Evolutionary conservation across 2,797 vertebrate genomes (phyloP).

Genomic region (Carapus acus): DNA sequence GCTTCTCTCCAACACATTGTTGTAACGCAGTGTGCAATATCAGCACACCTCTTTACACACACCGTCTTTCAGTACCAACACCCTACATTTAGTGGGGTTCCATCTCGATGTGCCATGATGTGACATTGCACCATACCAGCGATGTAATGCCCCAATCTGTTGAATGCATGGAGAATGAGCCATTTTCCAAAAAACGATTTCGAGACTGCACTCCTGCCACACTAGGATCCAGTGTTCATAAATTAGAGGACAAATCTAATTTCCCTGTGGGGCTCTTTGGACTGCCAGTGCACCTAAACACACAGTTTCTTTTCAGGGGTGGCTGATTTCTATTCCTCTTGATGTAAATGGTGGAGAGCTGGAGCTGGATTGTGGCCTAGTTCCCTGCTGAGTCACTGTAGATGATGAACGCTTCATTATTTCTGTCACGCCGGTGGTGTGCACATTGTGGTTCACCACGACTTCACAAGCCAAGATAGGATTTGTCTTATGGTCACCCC

Average conservation of each 20-base stretch:
- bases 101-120: slow-evolving; percentile 17
- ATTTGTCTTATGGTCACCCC: slow-evolving; percentile 8
- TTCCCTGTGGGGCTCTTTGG: slow-evolving; percentile 62
- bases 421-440: slow-evolving; percentile 26
- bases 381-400: slow-evolving; percentile 59
- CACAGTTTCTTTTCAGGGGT: slow-evolving; percentile 50
- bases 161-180: slow-evolving; percentile 34
- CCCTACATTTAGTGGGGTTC: slow-evolving; percentile 1
- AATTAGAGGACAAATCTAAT: slow-evolving; percentile 68
- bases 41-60: slow-evolving; percentile 28
- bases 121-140: slow-evolving; percentile 30
- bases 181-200: slow-evolving; percentile 48
- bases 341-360: slow-evolving; percentile 59
- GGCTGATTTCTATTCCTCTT: slow-evolving; percentile 58
- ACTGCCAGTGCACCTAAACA: slow-evolving; percentile 38
- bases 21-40: slow-evolving; percentile 38
- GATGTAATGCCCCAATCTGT: slow-evolving; percentile 50
- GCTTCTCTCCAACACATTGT: slow-evolving; percentile 19
- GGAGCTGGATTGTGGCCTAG: slow-evolving; percentile 51
- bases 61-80: not conserved
- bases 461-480: slow-evolving; percentile 23
- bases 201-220: slow-evolving; percentile 40
- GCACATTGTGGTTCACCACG: slow-evolving; percentile 18
- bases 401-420: slow-evolving; percentile 26
- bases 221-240: slow-evolving; percentile 57